Evolutionary conservation across 2,113 vertebrate species (phyloP), one percentile per base, ranked within the genome.

Genomic region (Elephas maximus): DNA sequence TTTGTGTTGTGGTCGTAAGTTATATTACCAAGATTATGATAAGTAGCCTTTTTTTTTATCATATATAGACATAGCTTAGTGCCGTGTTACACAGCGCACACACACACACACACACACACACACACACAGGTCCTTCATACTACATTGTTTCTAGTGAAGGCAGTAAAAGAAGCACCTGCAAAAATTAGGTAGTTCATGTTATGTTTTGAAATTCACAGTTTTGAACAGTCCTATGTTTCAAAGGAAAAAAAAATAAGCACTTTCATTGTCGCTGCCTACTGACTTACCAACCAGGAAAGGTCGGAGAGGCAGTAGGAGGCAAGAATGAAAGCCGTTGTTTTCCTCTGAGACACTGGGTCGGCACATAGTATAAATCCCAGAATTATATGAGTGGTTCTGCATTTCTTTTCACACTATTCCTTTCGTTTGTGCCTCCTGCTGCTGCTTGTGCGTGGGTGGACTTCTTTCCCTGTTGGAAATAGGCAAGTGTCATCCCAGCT

Each of bases 281-380:
- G 57, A 60, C 86, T 97, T 62, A 33, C 82, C 57, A 63, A 18
- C 88, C 92, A 71, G 18, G 77, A 93, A 85, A 77, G 67, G 88
- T 95, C 69, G 23, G 41, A 73, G 73, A 24, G 37, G 89, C 77
- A 24, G 65, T 57, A 33, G 81, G 91, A 96, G 91, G 69, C 63
- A 78, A 63, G 97, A 83, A 92, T 88, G 78, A 96, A 90, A 89
- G 83, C 18, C 24, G 37, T 67, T 78, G 37, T 97, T 97, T 97
- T 77, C 77, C 71, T 93, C 3, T 44, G 80, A 96, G 90, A 71
- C 69, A 1, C 41, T 23, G 20, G 90, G 73, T 83, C 91, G 51
- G 94, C 95, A 26, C 57, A 26, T 33, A 30, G 84, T 71, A 0
- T 30, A 15, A 5, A n/a, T 91, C 97, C 93, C 14, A 28, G 63